Base-by-base conservation (phyloP, 2,888 invertebrate species). In the Mesorhabditis spiculigera region DNA sequence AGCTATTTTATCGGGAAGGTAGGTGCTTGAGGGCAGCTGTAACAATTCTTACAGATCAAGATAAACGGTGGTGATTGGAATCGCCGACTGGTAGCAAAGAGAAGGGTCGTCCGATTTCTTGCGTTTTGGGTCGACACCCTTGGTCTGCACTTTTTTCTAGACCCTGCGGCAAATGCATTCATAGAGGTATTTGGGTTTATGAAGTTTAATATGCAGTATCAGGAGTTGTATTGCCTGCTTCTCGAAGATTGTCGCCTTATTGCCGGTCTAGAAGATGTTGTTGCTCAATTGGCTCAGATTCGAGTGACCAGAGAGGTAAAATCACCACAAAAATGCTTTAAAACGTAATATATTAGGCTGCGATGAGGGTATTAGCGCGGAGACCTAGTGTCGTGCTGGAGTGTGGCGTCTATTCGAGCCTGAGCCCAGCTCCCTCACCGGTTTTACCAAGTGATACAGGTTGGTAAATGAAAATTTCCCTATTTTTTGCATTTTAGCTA, bases 21-120 rank as follows among this genome's bases (percentile, higher is more conserved):
- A 42, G 65, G 16, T 63, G 73, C 69, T 65, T 61, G 69, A 66
- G n/a, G 63, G n/a, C n/a, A 28, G 10, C 63, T 45, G 64, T 64
- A 58, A 45, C 64, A 69, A 28, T 42, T 58, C 45, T 65, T 50
- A 44, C 63, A 43, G 63, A 61, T 42, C 28, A 43, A 50, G n/a
- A n/a, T 50, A n/a, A 50, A 13, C n/a, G 58, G n/a, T 13, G 8
- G 8, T 10, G 58, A 50, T 50, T 50, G 58, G 58, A 50, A 50
- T 50, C 58, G 8, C n/a, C 58, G 58, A 50, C 8, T 50, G 58
- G 5, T 62, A 42, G 62, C 45, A 10, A 79, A 92, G 86, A 89
- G 91, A 79, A 90, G 92, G 73, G 92, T 93, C 13, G 90, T 93
- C 65, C 91, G 91, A 78, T 93, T 93, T 87, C 90, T 92, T 68